phyloP scores from a whole-genome alignment of 2,797 vertebrate genomes.

The Oceanodroma leucorhoa region DNA sequence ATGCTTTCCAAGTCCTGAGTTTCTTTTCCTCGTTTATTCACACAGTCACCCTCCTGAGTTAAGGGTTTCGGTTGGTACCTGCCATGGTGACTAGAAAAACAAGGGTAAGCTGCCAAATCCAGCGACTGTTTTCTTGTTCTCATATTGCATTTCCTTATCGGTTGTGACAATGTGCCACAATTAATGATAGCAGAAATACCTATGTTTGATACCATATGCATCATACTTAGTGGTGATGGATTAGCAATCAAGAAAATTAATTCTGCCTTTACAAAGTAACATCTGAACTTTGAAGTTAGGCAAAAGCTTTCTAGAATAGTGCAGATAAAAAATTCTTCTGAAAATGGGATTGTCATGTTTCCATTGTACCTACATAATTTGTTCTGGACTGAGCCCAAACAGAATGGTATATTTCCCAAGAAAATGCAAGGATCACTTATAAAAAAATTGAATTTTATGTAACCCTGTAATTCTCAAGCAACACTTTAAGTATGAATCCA shows the following conservation, averaged over 20 bases:
- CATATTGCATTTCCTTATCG: conserved; percentile 72
- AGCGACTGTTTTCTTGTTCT: conserved; percentile 63
- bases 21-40: conserved; percentile 22
- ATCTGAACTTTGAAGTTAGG: conserved; percentile 76
- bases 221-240: conserved; percentile 80
- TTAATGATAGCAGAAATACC: conserved; percentile 80
- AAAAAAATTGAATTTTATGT: not conserved
- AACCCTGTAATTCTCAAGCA: not conserved
- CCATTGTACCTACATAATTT: conserved; percentile 4
- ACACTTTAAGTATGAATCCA: not conserved
- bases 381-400: not conserved
- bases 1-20: conserved; percentile 37
- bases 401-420: not conserved
- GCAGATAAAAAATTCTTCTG: conserved; percentile 54
- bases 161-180: conserved; percentile 78
- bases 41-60: conserved; percentile 20
- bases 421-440: not conserved
- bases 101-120: conserved; percentile 68
- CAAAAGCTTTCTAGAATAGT: conserved; percentile 28
- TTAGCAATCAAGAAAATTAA: conserved; percentile 81
- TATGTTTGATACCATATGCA: conserved; percentile 75
- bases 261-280: conserved; percentile 75
- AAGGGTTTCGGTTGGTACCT: conserved; percentile 44
- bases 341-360: conserved; percentile 38
- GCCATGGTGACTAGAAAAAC: conserved; percentile 51